phyloP scores from a whole-genome alignment of 2,113 vertebrate genomes.

The Cavia porcellus region DNA sequence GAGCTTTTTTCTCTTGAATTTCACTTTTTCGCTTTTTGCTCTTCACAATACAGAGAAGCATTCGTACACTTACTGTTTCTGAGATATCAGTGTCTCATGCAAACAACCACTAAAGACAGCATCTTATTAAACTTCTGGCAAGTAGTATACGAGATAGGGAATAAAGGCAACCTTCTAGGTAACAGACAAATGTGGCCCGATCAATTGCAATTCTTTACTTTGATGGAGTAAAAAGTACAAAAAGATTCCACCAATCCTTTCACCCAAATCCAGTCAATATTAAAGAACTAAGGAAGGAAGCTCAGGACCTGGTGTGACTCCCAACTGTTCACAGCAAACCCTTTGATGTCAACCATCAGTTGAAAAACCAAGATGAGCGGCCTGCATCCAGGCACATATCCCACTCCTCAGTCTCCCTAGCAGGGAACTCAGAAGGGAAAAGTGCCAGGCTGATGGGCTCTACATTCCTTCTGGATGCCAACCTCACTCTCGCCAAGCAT shows the following conservation, averaged over 20 bases:
- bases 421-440: rapidly evolving
- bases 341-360: background rate
- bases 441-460: background rate
- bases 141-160: background rate
- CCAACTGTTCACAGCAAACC: rapidly evolving
- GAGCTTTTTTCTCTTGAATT: background rate
- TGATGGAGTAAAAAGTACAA: background rate
- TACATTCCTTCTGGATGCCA: background rate
- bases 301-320: background rate
- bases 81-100: background rate
- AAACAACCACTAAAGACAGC: background rate
- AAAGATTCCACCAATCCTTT: background rate
- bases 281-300: background rate
- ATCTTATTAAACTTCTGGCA: background rate
- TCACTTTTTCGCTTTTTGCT: background rate
- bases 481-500: background rate
- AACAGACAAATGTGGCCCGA: background rate
- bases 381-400: background rate
- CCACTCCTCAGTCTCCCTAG: background rate
- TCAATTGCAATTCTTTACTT: background rate
- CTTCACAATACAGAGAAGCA: background rate
- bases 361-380: background rate
- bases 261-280: background rate
- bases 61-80: background rate
- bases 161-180: background rate